These are phyloP conservation scores for Clistopyga incitator DNA, from an alignment of 2,888 invertebrate species.

Conservation along the genomic window DNA sequence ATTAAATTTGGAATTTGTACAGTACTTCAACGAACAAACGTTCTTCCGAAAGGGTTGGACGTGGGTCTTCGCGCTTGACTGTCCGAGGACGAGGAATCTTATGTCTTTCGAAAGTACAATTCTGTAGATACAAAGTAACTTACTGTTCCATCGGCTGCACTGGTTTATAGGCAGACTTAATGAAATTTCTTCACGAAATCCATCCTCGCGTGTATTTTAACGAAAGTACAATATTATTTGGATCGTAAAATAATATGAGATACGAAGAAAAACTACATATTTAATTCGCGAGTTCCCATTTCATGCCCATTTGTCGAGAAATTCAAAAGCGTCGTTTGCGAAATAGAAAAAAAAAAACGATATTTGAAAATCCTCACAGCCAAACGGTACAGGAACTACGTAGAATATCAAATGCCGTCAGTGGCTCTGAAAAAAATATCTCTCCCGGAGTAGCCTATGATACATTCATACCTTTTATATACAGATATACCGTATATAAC, in stretches of 20 bases:
- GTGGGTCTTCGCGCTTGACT: background rate
- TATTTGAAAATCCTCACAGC: background rate
- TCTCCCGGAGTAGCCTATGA: background rate
- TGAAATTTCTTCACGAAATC: background rate
- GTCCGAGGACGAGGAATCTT: background rate
- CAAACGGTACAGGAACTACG: background rate
- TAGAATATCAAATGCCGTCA: background rate
- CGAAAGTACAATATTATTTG: too few species aligned
- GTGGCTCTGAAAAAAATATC: background rate
- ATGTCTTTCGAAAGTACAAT: conserved; percentile 11
- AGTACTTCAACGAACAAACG: background rate
- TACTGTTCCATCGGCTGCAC: background rate
- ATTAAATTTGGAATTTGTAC: conserved; percentile 23
- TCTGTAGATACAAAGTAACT: conserved; percentile 3
- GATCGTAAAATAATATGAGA: too few species aligned
- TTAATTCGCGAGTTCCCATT: too few species aligned
- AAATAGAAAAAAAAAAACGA: background rate
- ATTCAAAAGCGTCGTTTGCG: background rate
- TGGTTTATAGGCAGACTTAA: background rate
- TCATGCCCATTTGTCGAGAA: too few species aligned
- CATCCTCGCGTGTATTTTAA: background rate
- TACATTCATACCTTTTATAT: background rate
- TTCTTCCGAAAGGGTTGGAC: background rate
- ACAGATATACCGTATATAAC: background rate
- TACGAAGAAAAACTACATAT: too few species aligned